Evolutionary conservation across 2,797 vertebrate genomes (phyloP), one percentile per base, ranked within the genome.

Genomic region (Oreonectes daqikongensis): DNA sequence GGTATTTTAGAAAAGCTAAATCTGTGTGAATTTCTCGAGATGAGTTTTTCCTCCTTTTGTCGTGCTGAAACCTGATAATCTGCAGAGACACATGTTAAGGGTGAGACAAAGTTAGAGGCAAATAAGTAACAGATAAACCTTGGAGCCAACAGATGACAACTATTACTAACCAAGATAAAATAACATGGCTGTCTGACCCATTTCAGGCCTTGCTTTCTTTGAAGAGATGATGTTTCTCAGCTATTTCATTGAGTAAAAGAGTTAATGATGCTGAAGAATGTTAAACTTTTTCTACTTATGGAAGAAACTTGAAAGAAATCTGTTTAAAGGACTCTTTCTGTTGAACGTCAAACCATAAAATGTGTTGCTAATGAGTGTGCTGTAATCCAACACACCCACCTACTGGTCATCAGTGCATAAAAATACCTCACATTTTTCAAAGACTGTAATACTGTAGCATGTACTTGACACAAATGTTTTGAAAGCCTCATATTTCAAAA

Each of bases 341-440:
- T 65, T 28, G 24, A 35, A 61, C 18, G 32, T 35, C 17, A 69
- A 73, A 59, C 48, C 69, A 52, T 75, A 59, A 75, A 71, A 69
- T 35, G 53, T 61, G 38, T 69, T 75, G n/a, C 61, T 80, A 79
- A 80, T 83, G 77, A 81, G 64, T 76, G 74, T 78, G 79, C 48
- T 69, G 73, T 85, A 87, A 87, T 82, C 83, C 86, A 89, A 87
- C 83, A 87, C 83, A 86, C 78, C 84, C 86, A 87, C 84, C 85
- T 85, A 84, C 87, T 87, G 87, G 85, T 84, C 84, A 76, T 81
- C 67, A 72, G 76, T 79, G 83, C 78, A 78, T 78, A 82, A 77
- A 83, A 86, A 86, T 82, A 80, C 83, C 82, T 84, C 44, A 67
- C 60, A 80, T n/a, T n/a, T n/a, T n/a, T n/a, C n/a, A n/a, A n/a